Base-by-base conservation (phyloP, 2,888 invertebrate species). In the Aelia acuminata region DNA sequence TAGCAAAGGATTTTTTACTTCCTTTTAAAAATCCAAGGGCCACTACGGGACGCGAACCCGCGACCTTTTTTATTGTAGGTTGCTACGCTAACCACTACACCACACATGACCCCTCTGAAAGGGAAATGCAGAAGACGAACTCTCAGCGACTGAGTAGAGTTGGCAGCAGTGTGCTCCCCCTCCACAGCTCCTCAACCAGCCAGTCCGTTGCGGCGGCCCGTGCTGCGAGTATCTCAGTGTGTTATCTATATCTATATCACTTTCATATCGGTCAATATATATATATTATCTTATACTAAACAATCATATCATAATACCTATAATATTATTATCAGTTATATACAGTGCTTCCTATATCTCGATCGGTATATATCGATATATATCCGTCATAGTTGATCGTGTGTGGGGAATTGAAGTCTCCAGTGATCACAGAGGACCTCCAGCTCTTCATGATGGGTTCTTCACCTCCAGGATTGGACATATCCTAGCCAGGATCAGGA, bases 361-460 rank as follows among this genome's bases (percentile, higher is more conserved):
- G 3, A 35, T 18, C 18, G 2, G 26, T 43, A 43, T 43, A 43
- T 10, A 7, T 43, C 43, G 10, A 43, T 43, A 43, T 4, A 43
- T 43, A 43, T 43, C 10, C 10, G n/a, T n/a, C n/a, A 20, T 35
- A 15, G 11, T 20, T 15, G 26, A 35, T 18, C 63, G 63, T 35
- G 63, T 70, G 63, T 70, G 63, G 43, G 80, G 80, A 80, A 80
- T 80, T 80, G 80, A 80, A 80, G 80, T 80, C 80, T 80, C 80
- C 80, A n/a, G 22, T n/a, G 13, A 43, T 43, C 20, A 18, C 13
- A 39, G 20, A 43, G 4, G 1, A 7, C 43, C 10, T 43, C 10
- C 43, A 43, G 4, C 18, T 8, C 22, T 75, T 39, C 20, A 8
- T 3, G 5, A 43, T 80, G 80, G 80, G n/a, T n/a, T 43, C n/a